Base-by-base conservation (phyloP, 2,888 invertebrate species). In the Rotaria sp. region DNA sequence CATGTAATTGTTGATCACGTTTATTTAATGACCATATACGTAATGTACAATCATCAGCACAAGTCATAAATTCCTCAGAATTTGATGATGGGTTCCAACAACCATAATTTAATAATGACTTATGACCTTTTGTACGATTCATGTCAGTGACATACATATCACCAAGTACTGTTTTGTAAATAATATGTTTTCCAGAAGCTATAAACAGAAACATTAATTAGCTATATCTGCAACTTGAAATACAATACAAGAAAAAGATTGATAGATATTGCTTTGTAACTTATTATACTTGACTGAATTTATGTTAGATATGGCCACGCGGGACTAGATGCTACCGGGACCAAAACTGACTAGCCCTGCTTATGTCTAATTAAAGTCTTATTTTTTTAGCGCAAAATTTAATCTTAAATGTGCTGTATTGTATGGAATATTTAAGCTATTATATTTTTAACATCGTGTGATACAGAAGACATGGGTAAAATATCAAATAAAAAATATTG, bases 101-200 rank as follows among this genome's bases (percentile, higher is more conserved):
- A 0, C 97, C 95, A 85, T 94, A 93, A 89, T 96, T 96, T 11
- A 99, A 91, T 57, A 85, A 85, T n/a, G 87, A 84, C 15, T 86
- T 87, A 52, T 88, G 88, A 45, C 88, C 89, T 90, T 95, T 96
- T 0, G 97, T 97, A 89, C 93, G 93, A 0, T 95, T 94, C 94
- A 96, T 95, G 90, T 99, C 98, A 0, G 94, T 94, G 35, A 99
- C 95, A 89, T 99, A 99, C 90, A 96, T 96, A 91, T 96, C 96
- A 0, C 97, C 98, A 91, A 80, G 80, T 10, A 45, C 45, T n/a
- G 26, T 45, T 80, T 80, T 80, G 35, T 80, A 80, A 15, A 80
- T 45, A 45, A 80, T 80, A 41, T 80, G 80, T 80, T 80, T 80
- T 26, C 80, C 80, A 21, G 80, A 80, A 11, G 80, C 80, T 80